Conservation (phyloP, 2,113 vertebrate genomes). For the Oenanthe melanoleuca region DNA sequence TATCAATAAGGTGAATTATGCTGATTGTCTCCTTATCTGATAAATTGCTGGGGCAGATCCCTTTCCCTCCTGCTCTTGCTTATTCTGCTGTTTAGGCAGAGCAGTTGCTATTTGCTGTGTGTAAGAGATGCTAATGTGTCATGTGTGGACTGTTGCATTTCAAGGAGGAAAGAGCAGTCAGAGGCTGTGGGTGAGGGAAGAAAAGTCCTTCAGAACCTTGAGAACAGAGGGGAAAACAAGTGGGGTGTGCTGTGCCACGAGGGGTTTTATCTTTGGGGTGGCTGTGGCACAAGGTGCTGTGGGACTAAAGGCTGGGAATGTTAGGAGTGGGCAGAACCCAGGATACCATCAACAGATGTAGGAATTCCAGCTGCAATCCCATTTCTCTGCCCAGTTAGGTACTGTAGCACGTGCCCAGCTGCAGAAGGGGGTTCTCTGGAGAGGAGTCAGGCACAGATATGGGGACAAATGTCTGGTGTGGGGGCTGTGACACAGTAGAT, state of each 20-base stretch:
- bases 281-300: not conserved
- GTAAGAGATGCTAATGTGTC: not conserved
- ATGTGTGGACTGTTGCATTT: not conserved
- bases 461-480: not conserved
- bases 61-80: not conserved
- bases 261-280: not conserved
- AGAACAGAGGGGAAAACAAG: not conserved
- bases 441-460: not conserved
- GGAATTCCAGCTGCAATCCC: not conserved
- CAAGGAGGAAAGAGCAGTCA: not conserved
- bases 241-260: not conserved
- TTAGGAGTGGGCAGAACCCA: not conserved
- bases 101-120: not conserved
- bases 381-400: not conserved
- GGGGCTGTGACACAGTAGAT: not conserved
- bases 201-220: not conserved
- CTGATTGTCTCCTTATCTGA: not conserved
- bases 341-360: not conserved
- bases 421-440: not conserved
- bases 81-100: conserved; percentile 10
- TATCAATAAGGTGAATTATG: conserved; percentile 6
- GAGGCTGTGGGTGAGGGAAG: not conserved
- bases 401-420: accelerated
- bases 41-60: not conserved
- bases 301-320: not conserved